These are phyloP conservation scores for Hedya salicella DNA, from an alignment of 2,888 invertebrate species.

Conservation along the genomic window DNA sequence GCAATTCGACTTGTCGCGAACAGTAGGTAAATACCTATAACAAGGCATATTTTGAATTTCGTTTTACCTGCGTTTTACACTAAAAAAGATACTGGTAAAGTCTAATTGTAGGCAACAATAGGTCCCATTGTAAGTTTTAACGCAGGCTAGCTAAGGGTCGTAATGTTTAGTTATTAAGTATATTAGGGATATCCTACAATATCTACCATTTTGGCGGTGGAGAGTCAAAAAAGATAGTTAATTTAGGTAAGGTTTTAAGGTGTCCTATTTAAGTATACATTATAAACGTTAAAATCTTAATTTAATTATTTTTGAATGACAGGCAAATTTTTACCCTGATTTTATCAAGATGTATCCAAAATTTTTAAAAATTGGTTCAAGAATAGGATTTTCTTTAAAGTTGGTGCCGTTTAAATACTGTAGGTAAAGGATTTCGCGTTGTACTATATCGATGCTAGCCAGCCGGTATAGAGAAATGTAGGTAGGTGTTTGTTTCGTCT, in stretches of 20 bases:
- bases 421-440: slow-evolving; percentile 39
- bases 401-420: slow-evolving; percentile 38
- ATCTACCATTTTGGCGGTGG: slow-evolving; percentile 27
- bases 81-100: slow-evolving; percentile 28
- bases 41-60: slow-evolving; percentile 6
- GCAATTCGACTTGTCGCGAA: slow-evolving; percentile 18
- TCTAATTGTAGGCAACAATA: slow-evolving; percentile 40
- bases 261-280: slow-evolving; percentile 35
- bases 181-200: slow-evolving; percentile 25
- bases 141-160: slow-evolving; percentile 26
- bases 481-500: background rate
- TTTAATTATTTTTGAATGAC: slow-evolving; percentile 68
- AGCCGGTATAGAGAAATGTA: slow-evolving; percentile 1
- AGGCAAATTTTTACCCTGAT: slow-evolving; percentile 80
- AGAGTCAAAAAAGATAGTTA: slow-evolving; percentile 28
- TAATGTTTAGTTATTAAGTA: slow-evolving; percentile 20
- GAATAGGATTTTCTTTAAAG: slow-evolving; percentile 57
- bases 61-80: slow-evolving; percentile 17
- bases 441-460: slow-evolving; percentile 13
- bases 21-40: slow-evolving; percentile 6
- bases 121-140: slow-evolving; percentile 41
- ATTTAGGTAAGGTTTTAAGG: slow-evolving; percentile 19
- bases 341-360: slow-evolving; percentile 72
- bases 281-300: slow-evolving; percentile 62
- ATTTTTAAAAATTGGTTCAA: slow-evolving; percentile 73